Evolutionary conservation across 92 coral and sea anemone genomes (phyloP), one percentile per base, ranked within the genome.

Genomic region (Zoanthus solanderi): DNA sequence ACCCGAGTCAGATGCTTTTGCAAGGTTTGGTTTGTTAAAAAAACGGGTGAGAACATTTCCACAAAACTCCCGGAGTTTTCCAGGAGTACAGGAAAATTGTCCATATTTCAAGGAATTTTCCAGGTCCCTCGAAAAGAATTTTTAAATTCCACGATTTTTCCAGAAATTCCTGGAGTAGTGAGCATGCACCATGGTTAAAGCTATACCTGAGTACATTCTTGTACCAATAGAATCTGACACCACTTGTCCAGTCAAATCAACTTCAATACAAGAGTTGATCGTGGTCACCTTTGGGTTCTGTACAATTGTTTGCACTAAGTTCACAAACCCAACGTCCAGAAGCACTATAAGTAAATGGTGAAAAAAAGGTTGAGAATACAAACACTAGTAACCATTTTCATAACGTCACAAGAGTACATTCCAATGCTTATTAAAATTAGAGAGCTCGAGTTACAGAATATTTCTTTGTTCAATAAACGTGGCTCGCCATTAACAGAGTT

Each of bases 211-310:
- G 80, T 96, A 96, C 95, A 96, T 84, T 78, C 89, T 90, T 34
- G 98, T 96, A 9, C 98, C 98, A 67, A 96, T 96, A 28, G 98
- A 96, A 72, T 96, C 98, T 0, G 98, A 93, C 58, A 96, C 98
- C 72, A 96, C 98, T 83, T 96, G 98, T 17, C 98, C 98, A 53
- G 98, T 96, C 52, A 96, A 88, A 65, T 96, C 98, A 42, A 96
- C 96, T 72, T 96, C 98, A 68, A 96, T 96, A 72, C 98, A 96
- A 1, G 98, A 96, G 76, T 96, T 96, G 56, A 96, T 96, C 37
- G 98, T 93, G 0, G 98, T 96, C 34, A 96, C 96, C 80, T 90
- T 96, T 6, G 98, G 98, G 63, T 96, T 96, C 77, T 90, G 95
- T 56, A 90, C 76, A 67, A 92, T 81, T 57, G 90, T 93, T 72